Percentiles rank a stretch among this genome's conserved stretches.
phyloP scores from a whole-genome alignment of 2,113 vertebrate species.

The Oryzias melastigma region DNA sequence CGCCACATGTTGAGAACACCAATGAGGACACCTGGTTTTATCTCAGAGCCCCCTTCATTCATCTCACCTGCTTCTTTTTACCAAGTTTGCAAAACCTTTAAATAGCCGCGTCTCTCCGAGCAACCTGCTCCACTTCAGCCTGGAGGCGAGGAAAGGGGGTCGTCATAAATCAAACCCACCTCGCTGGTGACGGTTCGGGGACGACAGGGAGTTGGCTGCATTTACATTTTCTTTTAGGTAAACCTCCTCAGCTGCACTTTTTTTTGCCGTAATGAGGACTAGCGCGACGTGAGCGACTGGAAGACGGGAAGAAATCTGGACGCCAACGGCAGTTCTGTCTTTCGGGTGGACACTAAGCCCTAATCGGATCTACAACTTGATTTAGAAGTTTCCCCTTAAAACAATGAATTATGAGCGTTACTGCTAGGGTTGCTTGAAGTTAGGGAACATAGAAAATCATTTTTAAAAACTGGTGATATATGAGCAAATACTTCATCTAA shows the following conservation, averaged over 20 bases:
- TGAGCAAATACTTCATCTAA: too few relatives aligned
- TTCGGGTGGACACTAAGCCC: too few relatives aligned
- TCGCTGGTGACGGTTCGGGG: conserved; percentile 61
- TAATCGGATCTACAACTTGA: too few relatives aligned
- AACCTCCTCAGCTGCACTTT: conserved; percentile 9
- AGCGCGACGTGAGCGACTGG: neutral
- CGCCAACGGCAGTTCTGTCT: too few relatives aligned
- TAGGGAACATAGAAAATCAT: too few relatives aligned
- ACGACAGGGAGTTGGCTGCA: conserved; percentile 43
- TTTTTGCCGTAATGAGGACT: neutral
- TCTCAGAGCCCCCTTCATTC: conserved; percentile 14
- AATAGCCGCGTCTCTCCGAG: conserved; percentile 66
- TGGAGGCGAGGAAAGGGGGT: conserved; percentile 24
- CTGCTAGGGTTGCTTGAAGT: too few relatives aligned
- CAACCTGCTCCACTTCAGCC: conserved; percentile 67
- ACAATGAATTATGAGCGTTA: too few relatives aligned
- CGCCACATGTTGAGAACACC: conserved; percentile 33
- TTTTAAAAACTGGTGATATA: too few relatives aligned
- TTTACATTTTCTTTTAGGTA: conserved; percentile 49
- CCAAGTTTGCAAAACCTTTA: conserved; percentile 66
- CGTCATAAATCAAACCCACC: conserved; percentile 64
- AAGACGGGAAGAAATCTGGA: too few relatives aligned
- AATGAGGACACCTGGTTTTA: conserved; percentile 43
- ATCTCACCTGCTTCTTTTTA: conserved; percentile 49
- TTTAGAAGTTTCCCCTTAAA: too few relatives aligned